Percentiles rank a stretch among this genome's conserved stretches.
Conservation (phyloP, 1,140 invertebrate genomes). For the Diprion similis region DNA sequence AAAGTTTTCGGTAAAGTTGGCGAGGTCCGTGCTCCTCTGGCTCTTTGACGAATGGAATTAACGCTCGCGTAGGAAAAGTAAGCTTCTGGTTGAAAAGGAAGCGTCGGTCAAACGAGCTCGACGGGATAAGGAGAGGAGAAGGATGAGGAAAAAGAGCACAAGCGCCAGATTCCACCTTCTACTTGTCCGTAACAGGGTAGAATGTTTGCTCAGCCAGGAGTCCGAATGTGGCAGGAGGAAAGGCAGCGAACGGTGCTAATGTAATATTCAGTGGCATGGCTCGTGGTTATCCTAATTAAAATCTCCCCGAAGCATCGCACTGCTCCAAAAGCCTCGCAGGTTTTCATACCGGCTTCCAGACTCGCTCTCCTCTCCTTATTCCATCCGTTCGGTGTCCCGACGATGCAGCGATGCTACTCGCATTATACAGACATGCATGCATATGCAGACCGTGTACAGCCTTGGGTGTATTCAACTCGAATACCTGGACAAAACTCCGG, state of each 20-base stretch:
- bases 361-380: no score
- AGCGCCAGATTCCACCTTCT: neutral
- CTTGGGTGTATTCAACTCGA: neutral
- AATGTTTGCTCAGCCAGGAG: constrained; percentile 8
- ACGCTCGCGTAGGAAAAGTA: neutral
- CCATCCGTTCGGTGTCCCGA: no score
- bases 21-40: no score
- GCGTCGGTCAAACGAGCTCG: no score
- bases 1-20: neutral
- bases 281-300: constrained; percentile 47
- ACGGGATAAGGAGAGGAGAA: neutral
- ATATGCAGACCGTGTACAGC: no score
- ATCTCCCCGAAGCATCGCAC: constrained; percentile 33
- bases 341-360: neutral
- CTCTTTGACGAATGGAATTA: neutral
- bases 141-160: neutral
- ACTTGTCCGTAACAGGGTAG: neutral
- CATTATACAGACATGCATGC: neutral
- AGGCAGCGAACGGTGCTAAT: constrained; percentile 27
- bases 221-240: neutral
- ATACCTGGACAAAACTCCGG: neutral
- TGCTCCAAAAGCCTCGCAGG: neutral
- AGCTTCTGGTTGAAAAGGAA: neutral
- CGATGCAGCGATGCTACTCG: neutral
- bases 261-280: constrained; percentile 37